Evolutionary conservation across 1,140 invertebrate genomes (phyloP).

Genomic region (Drosophila seguyi): DNA sequence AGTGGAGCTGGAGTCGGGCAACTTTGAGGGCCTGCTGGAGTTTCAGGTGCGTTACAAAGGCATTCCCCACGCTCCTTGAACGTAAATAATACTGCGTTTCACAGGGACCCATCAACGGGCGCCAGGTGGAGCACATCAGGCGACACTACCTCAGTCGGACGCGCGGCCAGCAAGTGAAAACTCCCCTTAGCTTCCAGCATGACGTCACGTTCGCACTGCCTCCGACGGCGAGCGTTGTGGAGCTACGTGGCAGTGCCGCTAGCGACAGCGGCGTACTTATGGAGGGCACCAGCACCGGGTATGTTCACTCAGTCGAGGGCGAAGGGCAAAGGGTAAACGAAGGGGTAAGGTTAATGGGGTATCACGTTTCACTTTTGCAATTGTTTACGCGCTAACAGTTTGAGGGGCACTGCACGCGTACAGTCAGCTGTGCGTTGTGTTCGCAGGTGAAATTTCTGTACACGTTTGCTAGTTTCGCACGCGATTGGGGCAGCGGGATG

Average conservation of each 20-base stretch:
- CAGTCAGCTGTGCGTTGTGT: slow-evolving; percentile 72
- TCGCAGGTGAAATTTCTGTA: slow-evolving; percentile 78
- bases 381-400: slow-evolving; percentile 81
- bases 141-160: slow-evolving; percentile 73
- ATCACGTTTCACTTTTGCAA: slow-evolving; percentile 74
- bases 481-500: neutral
- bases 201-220: slow-evolving; percentile 72
- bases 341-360: slow-evolving; percentile 14
- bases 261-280: slow-evolving; percentile 58
- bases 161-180: slow-evolving; percentile 55
- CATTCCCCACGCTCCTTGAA: too few relatives aligned
- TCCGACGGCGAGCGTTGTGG: slow-evolving; percentile 40
- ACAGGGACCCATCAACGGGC: slow-evolving; percentile 71
- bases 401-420: slow-evolving; percentile 46
- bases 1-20: slow-evolving; percentile 37
- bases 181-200: slow-evolving; percentile 57
- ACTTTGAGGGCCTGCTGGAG: slow-evolving; percentile 69
- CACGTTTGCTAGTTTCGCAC: slow-evolving; percentile 51
- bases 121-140: slow-evolving; percentile 59
- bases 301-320: slow-evolving; percentile 13
- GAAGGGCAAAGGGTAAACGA: slow-evolving; percentile 28
- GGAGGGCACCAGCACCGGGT: slow-evolving; percentile 64
- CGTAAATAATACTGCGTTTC: neutral
- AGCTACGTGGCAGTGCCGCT: slow-evolving; percentile 54
- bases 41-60: slow-evolving; percentile 55